Conservation (phyloP, 2,797 vertebrate genomes). For the Numenius phaeopus region DNA sequence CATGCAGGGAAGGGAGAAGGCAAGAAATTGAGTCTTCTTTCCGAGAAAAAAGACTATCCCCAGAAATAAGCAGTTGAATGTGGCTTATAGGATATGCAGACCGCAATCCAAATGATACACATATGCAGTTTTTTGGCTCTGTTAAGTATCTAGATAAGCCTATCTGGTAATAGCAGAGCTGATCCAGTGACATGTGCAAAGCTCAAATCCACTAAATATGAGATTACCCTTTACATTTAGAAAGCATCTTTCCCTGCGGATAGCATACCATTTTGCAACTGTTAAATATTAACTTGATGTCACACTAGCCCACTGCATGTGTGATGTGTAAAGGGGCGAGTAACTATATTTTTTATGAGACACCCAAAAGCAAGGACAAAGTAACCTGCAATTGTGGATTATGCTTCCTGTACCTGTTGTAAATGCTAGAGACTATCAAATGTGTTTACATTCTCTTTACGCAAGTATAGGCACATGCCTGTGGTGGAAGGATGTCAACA, state of each 20-base stretch:
- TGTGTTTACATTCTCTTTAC: background rate
- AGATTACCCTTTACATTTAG: constrained; percentile 13
- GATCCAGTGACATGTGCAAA: background rate
- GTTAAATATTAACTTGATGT: constrained; percentile 32
- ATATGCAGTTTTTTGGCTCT: background rate
- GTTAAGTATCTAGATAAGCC: constrained; percentile 14
- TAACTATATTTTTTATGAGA: background rate
- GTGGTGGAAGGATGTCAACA: background rate
- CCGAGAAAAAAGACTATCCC: background rate
- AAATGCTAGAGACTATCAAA: background rate
- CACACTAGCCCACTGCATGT: background rate
- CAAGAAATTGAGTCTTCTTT: background rate
- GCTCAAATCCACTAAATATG: background rate
- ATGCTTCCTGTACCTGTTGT: background rate
- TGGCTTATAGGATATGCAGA: background rate
- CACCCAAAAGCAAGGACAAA: background rate
- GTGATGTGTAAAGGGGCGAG: background rate
- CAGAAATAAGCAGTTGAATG: background rate
- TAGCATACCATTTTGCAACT: background rate
- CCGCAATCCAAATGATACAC: background rate
- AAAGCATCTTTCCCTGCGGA: background rate
- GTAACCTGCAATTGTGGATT: background rate
- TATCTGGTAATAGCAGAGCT: constrained; percentile 26
- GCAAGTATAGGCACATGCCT: background rate
- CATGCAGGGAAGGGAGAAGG: background rate